Evolutionary conservation across 2,113 vertebrate species (phyloP), one percentile per base, ranked within the genome.

Genomic region (Otolemur garnettii): DNA sequence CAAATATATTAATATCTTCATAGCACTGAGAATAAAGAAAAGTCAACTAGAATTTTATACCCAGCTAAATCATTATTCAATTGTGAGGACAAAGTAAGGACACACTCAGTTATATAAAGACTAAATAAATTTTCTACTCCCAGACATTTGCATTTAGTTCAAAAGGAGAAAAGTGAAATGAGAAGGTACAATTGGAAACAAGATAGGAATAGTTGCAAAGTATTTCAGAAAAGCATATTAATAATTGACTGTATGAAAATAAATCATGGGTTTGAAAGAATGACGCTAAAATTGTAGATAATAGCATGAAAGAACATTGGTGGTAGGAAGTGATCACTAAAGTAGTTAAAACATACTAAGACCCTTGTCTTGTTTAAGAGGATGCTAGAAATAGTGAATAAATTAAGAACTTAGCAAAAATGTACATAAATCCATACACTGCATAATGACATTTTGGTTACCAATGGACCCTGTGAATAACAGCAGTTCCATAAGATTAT

Each of bases 101-200:
- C 50, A 53, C 7, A 80, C 64, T 84, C 30, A 75, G 28, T 71
- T 75, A 80, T 17, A 26, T 64, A 69, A 91, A 87, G 42, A 72
- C 33, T 18, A 72, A 55, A 10, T 17, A 50, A 35, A 81, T 35
- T 71, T 85, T 75, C 19, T 79, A 64, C 5, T 69, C 19, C 6
- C 7, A 9, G 53, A 66, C 13, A 0, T 24, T 50, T 77, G 13
- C 38, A 26, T 18, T 72, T 80, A 75, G 33, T 75, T 87, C 24
- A 50, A 91, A 72, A 38, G 55, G 42, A 94, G 50, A 72, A 91
- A 91, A 71, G 17, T 64, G 14, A 93, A 96, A 72, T 83, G 83
- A 79, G 35, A 94, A 42, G 38, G 35, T 59, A 77, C 19, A 91
- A 74, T n/a, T 83, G 4, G 26, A 93, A 93, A 45, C 5, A 94